Conservation (phyloP, 2,797 vertebrate species). For the Naso thynnoides region DNA sequence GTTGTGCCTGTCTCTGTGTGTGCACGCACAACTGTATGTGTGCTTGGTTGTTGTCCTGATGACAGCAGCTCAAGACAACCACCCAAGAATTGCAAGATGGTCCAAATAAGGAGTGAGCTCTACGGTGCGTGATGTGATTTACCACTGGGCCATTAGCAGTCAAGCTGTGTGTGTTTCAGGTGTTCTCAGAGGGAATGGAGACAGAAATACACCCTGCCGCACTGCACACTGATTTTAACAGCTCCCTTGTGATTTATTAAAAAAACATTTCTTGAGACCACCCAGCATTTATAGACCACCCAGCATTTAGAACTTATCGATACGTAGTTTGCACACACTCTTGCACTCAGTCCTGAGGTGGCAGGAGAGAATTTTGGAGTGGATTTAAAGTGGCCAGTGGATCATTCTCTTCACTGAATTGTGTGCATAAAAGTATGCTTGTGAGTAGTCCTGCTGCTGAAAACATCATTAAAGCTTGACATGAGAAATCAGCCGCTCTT, state of each 20-base stretch:
- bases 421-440: neutral
- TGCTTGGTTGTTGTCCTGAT: slow-evolving; percentile 23
- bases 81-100: slow-evolving; percentile 25
- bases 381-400: slow-evolving; percentile 57
- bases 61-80: slow-evolving; percentile 12
- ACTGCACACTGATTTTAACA: slow-evolving; percentile 61
- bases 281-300: slow-evolving; percentile 39
- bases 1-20: neutral
- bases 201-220: slow-evolving; percentile 53
- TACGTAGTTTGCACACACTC: slow-evolving; percentile 34
- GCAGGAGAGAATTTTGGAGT: slow-evolving; percentile 48
- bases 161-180: slow-evolving; percentile 68
- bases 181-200: slow-evolving; percentile 60
- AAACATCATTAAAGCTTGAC: slow-evolving; percentile 31
- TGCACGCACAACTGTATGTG: neutral
- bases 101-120: slow-evolving; percentile 39
- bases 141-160: slow-evolving; percentile 66
- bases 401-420: slow-evolving; percentile 35
- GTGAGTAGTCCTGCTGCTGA: neutral
- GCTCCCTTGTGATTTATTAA: slow-evolving; percentile 71
- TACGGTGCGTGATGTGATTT: slow-evolving; percentile 54
- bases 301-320: slow-evolving; percentile 46
- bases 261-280: slow-evolving; percentile 69
- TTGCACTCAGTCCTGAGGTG: slow-evolving; percentile 37
- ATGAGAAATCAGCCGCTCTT: slow-evolving; percentile 16